Base-by-base conservation (phyloP, 2,797 vertebrate genomes). In the Sebastes taczanowskii region DNA sequence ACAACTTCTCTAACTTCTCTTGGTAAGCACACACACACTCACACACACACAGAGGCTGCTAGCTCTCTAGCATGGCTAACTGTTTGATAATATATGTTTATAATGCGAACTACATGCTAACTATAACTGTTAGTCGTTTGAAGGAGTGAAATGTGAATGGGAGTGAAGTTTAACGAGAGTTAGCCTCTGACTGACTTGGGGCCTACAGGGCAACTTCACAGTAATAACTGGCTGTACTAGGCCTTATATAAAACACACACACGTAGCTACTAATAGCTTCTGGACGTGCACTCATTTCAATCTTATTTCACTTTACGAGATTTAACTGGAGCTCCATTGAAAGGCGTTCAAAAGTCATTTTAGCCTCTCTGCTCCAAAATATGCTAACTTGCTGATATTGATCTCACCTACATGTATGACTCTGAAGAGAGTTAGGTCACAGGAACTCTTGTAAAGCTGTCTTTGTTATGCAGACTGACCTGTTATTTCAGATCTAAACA, bases 1-100 rank as follows among this genome's bases (percentile, higher is more conserved):
- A 81, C 89, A 95, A 95, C 90, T 95, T 94, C 92, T 92, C 91
- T 85, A 91, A 95, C 93, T 95, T 92, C 90, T 92, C 89, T 86
- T 95, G 95, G 95, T 96, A 89, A 96, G 95, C 91, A 64, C 7
- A 52, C 56, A 34, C 52, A 38, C 65, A 22, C 52, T 46, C 23
- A 23, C 65, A 22, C 91, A 64, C 7, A 52, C 56, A 34, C 52
- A 42, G 61, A 23, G 25, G 74, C 85, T 71, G 30, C 38, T 27
- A 23, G 49, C 77, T 46, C 56, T 2, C 35, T 64, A 74, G 82
- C 84, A 14, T 49, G 14, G 66, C 23, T 66, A 20, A 20, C 46
- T 18, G 14, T 29, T 25, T 42, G 34, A 58, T 38, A 6, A 14
- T 76, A 7, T 25, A 5, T 11, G 23, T 16, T 62, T 38, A 4